These are phyloP conservation scores for Muscidifurax raptorellus DNA, from an alignment of 1,140 invertebrate species.

Conservation along the genomic window DNA sequence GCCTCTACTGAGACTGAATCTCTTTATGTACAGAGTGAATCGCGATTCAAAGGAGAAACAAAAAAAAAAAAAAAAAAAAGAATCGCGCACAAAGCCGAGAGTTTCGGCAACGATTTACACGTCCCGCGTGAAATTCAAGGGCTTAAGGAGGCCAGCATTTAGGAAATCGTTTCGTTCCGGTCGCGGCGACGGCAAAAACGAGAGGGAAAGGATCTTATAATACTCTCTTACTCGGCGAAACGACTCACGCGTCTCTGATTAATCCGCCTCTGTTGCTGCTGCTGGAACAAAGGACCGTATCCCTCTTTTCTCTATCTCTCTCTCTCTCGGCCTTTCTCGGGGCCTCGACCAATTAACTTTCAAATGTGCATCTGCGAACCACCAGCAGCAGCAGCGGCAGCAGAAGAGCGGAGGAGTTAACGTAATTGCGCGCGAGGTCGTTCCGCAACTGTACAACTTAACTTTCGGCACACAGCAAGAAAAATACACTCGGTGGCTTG, in stretches of 20 bases:
- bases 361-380: constrained; percentile 29
- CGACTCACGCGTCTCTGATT: constrained; percentile 46
- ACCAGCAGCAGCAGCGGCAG: no score
- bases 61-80: not conserved
- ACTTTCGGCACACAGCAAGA: constrained; percentile 26
- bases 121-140: constrained; percentile 18
- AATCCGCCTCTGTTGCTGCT: constrained; percentile 32
- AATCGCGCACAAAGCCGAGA: not conserved
- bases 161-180: constrained; percentile 45
- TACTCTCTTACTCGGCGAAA: not conserved
- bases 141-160: constrained; percentile 32
- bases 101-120: constrained; percentile 9
- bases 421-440: constrained; percentile 45
- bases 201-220: not conserved
- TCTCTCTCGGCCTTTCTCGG: constrained; percentile 10
- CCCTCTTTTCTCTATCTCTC: not conserved
- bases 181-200: not conserved
- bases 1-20: not conserved
- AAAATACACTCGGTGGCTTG: not conserved
- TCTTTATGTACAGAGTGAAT: not conserved
- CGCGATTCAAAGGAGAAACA: not conserved
- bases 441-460: constrained; percentile 46
- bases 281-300: constrained; percentile 39
- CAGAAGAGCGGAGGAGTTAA: constrained; percentile 19
- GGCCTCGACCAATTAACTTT: constrained; percentile 48